These are phyloP conservation scores for Macroramphosus scolopax DNA, from an alignment of 2,797 vertebrate species.

Conservation along the genomic window DNA sequence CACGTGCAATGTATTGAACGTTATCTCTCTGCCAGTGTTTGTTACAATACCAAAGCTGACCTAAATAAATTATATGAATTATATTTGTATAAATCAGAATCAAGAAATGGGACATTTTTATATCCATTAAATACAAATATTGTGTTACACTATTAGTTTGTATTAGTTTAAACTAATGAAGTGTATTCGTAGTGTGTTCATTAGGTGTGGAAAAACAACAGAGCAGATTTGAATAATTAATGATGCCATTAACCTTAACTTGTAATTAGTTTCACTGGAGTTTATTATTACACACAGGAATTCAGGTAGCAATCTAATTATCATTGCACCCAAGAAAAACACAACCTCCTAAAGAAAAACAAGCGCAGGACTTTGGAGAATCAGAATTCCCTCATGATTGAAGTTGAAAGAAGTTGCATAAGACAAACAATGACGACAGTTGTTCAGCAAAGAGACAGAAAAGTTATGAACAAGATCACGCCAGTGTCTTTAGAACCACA, in stretches of 20 bases:
- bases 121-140: too few relatives aligned
- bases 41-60: too few relatives aligned
- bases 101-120: too few relatives aligned
- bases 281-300: slow-evolving; percentile 22
- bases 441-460: too few relatives aligned
- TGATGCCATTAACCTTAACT: slow-evolving; percentile 23
- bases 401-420: background rate
- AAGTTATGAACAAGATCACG: too few relatives aligned
- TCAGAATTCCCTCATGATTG: slow-evolving; percentile 4
- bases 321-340: slow-evolving; percentile 20
- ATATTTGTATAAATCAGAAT: too few relatives aligned
- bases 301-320: slow-evolving; percentile 19
- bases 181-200: background rate
- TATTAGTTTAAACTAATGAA: background rate
- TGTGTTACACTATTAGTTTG: too few relatives aligned
- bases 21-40: too few relatives aligned
- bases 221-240: slow-evolving; percentile 51
- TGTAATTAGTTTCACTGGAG: slow-evolving; percentile 53
- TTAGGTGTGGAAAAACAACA: slow-evolving; percentile 12
- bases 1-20: too few relatives aligned
- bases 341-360: slow-evolving; percentile 25
- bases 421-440: too few relatives aligned
- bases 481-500: too few relatives aligned
- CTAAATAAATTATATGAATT: too few relatives aligned
- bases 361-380: background rate